Conservation (phyloP, 1,140 invertebrate species). For the Melanaphis sacchari region DNA sequence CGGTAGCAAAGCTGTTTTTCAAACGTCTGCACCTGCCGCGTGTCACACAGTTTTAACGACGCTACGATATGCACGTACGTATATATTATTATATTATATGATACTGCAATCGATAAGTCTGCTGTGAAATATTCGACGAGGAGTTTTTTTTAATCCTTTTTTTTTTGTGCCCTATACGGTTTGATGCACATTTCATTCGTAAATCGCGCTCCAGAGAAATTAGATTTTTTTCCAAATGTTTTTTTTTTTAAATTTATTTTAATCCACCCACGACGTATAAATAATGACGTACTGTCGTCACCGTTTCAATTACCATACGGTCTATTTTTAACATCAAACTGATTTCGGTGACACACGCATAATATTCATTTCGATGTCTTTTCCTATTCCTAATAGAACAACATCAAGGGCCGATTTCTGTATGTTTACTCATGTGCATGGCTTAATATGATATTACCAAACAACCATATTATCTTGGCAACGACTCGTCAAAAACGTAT, state of each 20-base stretch:
- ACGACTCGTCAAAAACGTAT: neutral
- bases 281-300: constrained; percentile 24
- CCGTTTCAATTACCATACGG: neutral
- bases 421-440: constrained; percentile 12
- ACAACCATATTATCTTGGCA: constrained; percentile 7
- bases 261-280: neutral
- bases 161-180: neutral
- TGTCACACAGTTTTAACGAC: neutral
- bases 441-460: constrained; percentile 20
- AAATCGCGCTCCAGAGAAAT: neutral
- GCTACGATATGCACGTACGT: too few relatives aligned
- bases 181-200: neutral
- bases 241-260: neutral
- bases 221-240: neutral
- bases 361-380: neutral
- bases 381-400: neutral
- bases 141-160: neutral
- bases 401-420: neutral
- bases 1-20: neutral
- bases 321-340: constrained; percentile 46
- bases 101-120: too few relatives aligned
- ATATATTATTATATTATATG: neutral
- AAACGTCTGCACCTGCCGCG: neutral
- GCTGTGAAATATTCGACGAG: neutral
- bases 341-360: constrained; percentile 7